Percentiles rank a stretch among this genome's conserved stretches.
Evolutionary conservation across 2,797 vertebrate species (phyloP).

Genomic region (Trachops cirrhosus): DNA sequence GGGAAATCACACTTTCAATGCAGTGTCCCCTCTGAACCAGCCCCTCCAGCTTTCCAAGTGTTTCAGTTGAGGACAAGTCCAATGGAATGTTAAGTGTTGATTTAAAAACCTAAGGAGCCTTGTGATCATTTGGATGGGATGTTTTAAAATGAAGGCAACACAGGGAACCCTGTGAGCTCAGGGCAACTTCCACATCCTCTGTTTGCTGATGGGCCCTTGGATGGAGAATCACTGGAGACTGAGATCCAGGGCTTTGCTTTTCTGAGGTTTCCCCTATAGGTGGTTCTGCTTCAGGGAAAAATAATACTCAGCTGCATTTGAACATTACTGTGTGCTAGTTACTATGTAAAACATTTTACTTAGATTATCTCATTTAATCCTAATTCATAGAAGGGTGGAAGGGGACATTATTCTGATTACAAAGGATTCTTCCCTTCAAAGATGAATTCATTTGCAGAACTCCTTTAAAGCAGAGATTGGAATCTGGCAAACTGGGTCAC

Average conservation of each 20-base stretch:
- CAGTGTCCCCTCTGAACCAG: neutral
- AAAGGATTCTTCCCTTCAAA: neutral
- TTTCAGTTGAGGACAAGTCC: neutral
- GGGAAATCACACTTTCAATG: neutral
- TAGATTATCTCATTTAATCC: neutral
- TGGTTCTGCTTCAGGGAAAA: neutral
- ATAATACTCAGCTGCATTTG: accelerated
- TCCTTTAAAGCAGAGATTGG: neutral
- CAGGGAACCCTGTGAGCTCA: neutral
- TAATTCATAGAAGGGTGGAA: neutral
- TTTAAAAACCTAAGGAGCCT: neutral
- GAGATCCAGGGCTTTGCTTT: neutral
- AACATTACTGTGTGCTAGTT: neutral
- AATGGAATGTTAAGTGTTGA: neutral
- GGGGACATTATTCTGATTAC: neutral
- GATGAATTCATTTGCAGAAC: neutral
- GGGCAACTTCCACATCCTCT: neutral
- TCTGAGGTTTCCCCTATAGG: neutral
- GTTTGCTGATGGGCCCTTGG: neutral
- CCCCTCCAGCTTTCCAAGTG: neutral
- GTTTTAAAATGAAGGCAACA: neutral
- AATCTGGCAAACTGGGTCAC: neutral
- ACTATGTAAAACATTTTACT: accelerated
- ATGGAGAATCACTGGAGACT: neutral
- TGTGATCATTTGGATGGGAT: neutral